phyloP scores from a whole-genome alignment of 2,113 vertebrate species.

The Oncorhynchus kisutch region DNA sequence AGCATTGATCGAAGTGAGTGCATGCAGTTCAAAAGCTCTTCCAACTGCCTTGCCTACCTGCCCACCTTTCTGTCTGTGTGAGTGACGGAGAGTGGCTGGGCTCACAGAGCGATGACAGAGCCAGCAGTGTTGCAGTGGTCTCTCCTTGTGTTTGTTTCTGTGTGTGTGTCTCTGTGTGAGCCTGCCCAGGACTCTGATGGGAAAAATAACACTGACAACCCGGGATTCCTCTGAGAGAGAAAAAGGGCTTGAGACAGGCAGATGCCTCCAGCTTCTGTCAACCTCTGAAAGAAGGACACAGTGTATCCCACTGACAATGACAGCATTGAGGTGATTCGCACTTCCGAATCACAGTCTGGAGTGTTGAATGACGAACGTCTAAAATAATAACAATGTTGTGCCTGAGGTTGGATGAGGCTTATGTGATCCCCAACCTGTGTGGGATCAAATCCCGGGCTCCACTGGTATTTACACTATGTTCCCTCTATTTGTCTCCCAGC shows the following conservation, averaged over 20 bases:
- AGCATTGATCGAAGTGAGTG: too few relatives aligned
- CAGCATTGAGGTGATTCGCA: too few relatives aligned
- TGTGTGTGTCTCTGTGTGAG: too few relatives aligned
- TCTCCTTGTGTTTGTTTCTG: not conserved
- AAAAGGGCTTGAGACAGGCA: not conserved
- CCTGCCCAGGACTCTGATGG: conserved; percentile 1
- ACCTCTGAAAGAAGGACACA: not conserved
- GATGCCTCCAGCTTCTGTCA: not conserved
- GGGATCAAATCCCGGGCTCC: too few relatives aligned
- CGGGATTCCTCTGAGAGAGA: conserved; percentile 8
- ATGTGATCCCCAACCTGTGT: too few relatives aligned
- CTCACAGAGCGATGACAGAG: not conserved
- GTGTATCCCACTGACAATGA: not conserved
- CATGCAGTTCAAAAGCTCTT: not conserved
- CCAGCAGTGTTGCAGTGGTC: not conserved
- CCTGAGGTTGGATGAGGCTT: too few relatives aligned
- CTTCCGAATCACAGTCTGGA: too few relatives aligned
- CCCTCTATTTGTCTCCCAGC: too few relatives aligned
- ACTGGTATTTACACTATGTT: too few relatives aligned
- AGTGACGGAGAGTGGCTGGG: conserved; percentile 10
- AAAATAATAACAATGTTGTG: too few relatives aligned
- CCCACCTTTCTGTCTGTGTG: conserved; percentile 16
- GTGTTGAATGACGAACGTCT: too few relatives aligned
- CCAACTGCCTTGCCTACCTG: conserved; percentile 6
- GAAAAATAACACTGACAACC: conserved; percentile 22